Percentiles rank a stretch among this genome's conserved stretches.
These are phyloP conservation scores for Chrysina gloriosa DNA, from an alignment of 2,888 invertebrate species.

Conservation along the genomic window DNA sequence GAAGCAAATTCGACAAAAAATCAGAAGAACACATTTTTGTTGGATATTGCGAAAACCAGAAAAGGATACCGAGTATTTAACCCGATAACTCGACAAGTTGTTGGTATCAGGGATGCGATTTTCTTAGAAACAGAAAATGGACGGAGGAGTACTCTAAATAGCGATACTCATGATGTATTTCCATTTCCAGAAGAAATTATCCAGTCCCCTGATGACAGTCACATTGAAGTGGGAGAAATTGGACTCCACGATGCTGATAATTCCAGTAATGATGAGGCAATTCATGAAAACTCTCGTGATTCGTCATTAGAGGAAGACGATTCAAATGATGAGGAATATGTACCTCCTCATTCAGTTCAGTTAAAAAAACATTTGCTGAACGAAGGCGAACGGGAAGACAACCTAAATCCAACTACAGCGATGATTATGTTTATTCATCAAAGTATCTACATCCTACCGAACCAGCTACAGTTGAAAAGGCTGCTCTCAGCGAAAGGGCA, in stretches of 20 bases:
- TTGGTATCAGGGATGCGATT: no score
- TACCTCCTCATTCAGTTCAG: background rate
- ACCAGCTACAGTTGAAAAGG: no score
- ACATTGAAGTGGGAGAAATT: slow-evolving; percentile 14
- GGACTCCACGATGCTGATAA: no score
- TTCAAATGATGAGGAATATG: background rate
- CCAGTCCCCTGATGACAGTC: background rate
- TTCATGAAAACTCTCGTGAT: no score
- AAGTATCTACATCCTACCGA: slow-evolving; percentile 31
- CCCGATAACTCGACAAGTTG: background rate
- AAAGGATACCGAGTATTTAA: slow-evolving; percentile 20
- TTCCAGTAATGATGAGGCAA: background rate
- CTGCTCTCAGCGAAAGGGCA: slow-evolving; percentile 49
- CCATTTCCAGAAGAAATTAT: background rate
- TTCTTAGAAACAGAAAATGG: no score
- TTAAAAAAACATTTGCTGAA: no score
- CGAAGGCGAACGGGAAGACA: no score
- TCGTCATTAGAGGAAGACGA: background rate
- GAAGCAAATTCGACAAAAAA: no score
- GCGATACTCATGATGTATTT: background rate
- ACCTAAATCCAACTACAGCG: slow-evolving; percentile 4
- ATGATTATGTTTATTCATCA: slow-evolving; percentile 20
- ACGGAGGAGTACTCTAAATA: no score
- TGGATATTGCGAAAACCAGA: background rate
- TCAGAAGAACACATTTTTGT: no score